A percentile compares a stretch with the other conserved stretches of the same genome.
phyloP scores from a whole-genome alignment of 2,113 vertebrate genomes.

The Tachysurus fulvidraco region DNA sequence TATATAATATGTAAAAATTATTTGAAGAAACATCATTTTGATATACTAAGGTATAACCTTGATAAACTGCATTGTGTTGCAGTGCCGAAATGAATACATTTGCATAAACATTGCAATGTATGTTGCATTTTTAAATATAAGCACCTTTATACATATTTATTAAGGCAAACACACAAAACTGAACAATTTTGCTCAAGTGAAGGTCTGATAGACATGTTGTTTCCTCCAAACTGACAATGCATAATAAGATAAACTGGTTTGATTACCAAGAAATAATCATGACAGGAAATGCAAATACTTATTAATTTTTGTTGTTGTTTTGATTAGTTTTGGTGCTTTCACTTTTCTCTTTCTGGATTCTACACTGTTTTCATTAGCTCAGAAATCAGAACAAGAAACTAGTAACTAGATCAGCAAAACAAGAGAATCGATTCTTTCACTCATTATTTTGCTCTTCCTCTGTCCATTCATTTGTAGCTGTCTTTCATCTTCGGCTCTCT shows the following conservation, averaged over 20 bases:
- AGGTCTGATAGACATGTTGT: not conserved
- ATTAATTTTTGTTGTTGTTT: not conserved
- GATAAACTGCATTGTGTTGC: not conserved
- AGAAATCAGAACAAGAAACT: slow-evolving; percentile 15
- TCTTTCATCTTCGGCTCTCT: slow-evolving; percentile 6
- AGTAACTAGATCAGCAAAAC: not conserved
- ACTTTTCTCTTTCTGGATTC: slow-evolving; percentile 17
- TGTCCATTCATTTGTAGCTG: slow-evolving; percentile 19
- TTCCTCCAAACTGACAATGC: not conserved
- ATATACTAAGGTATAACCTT: not conserved
- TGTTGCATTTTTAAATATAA: not conserved
- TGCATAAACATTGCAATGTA: not conserved
- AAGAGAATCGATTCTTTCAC: slow-evolving; percentile 10
- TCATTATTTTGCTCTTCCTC: slow-evolving; percentile 36
- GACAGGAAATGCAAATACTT: not conserved
- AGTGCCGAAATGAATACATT: not conserved
- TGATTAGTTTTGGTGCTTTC: not conserved
- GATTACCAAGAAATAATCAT: not conserved
- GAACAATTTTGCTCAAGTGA: not conserved
- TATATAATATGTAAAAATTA: not conserved
- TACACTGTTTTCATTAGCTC: slow-evolving; percentile 41
- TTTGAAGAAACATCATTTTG: not conserved
- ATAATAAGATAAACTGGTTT: not conserved
- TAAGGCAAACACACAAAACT: not conserved
- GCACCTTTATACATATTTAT: not conserved